Conservation (phyloP, 2,113 vertebrate genomes). For the Camelus bactrianus region DNA sequence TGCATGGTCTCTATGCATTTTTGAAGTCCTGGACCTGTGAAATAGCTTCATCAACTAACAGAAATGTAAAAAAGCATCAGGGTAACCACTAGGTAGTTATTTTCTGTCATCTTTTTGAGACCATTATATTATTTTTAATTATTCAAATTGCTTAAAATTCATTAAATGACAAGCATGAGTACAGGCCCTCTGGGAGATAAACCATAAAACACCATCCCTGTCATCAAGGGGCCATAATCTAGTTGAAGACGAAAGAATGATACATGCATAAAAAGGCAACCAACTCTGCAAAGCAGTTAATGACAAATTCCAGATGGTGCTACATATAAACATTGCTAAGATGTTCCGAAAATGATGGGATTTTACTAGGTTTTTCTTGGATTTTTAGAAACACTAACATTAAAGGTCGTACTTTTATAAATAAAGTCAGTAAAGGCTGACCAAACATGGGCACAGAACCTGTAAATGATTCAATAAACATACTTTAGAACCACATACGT, state of each 20-base stretch:
- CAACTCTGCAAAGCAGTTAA: not conserved
- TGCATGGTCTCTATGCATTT: not conserved
- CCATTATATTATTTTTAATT: conserved; percentile 49
- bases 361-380: not conserved
- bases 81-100: not conserved
- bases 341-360: not conserved
- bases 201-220: not conserved
- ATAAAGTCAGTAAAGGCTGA: conserved; percentile 44
- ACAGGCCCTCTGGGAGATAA: not conserved
- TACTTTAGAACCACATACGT: not conserved
- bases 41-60: not conserved
- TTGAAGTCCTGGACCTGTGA: not conserved
- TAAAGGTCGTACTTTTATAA: not conserved
- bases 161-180: conserved; percentile 2
- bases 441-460: not conserved
- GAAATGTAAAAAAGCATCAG: not conserved
- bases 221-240: not conserved
- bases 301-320: conserved; percentile 57
- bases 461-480: not conserved
- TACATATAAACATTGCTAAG: not conserved
- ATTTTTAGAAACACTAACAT: not conserved
- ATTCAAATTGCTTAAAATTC: conserved; percentile 49
- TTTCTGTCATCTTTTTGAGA: conserved; percentile 48
- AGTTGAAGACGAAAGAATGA: conserved; percentile 44
- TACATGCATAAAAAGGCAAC: not conserved